Evolutionary conservation across 1,140 invertebrate genomes (phyloP).

Genomic region (Drosophila tristis): DNA sequence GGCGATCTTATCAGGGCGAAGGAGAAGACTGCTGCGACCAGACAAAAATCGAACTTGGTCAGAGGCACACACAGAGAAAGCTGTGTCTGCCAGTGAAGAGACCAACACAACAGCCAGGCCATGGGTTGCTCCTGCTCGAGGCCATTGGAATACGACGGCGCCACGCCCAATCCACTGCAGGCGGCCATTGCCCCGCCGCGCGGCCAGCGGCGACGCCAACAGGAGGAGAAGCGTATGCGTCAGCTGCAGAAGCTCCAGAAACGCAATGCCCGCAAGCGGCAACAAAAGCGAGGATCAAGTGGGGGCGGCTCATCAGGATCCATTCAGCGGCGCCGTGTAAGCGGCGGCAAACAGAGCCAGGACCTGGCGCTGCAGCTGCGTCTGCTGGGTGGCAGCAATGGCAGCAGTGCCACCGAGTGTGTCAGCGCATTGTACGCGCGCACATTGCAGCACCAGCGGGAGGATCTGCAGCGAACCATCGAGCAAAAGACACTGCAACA

Average conservation of each 20-base stretch:
- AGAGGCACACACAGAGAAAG: too few species aligned
- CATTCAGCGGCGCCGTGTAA: background rate
- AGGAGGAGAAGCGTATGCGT: conserved; percentile 66
- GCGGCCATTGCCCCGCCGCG: conserved; percentile 32
- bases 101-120: background rate
- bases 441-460: conserved; percentile 61
- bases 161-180: conserved; percentile 57
- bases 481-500: conserved; percentile 85
- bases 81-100: too few species aligned
- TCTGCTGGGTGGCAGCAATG: conserved; percentile 62
- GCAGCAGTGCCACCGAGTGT: conserved; percentile 66
- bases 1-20: conserved; percentile 6
- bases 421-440: conserved; percentile 48
- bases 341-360: conserved; percentile 4
- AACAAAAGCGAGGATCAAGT: conserved; percentile 9
- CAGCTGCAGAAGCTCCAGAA: conserved; percentile 68
- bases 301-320: conserved; percentile 17
- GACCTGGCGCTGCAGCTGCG: conserved; percentile 53
- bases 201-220: conserved; percentile 22
- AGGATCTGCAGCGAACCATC: conserved; percentile 60
- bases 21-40: background rate
- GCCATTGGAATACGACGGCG: conserved; percentile 13
- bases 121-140: conserved; percentile 78
- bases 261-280: conserved; percentile 56
- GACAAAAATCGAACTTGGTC: background rate